These are phyloP conservation scores for Dasypolia templi DNA, from an alignment of 2,888 invertebrate species.

Conservation along the genomic window DNA sequence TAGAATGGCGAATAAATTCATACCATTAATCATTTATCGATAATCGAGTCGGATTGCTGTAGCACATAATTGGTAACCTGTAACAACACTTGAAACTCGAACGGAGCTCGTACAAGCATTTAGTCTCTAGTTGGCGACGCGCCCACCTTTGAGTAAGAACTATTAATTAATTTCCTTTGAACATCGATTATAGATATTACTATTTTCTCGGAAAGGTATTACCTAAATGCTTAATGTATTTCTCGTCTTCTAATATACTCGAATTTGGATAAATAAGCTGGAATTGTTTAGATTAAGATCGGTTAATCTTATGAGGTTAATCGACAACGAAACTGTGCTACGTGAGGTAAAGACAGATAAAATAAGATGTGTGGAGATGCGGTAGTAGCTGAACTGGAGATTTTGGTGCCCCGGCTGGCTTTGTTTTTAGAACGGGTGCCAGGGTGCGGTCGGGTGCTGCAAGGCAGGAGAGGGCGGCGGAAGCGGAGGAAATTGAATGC, in stretches of 20 bases:
- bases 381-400: no score
- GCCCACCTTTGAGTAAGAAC: conserved; percentile 20
- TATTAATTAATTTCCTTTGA: conserved; percentile 42
- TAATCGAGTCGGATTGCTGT: conserved; percentile 31
- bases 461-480: no score
- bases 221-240: background rate
- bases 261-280: background rate
- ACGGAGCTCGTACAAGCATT: conserved; percentile 9
- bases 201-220: conserved; percentile 12
- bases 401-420: no score
- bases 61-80: conserved; percentile 35
- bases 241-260: background rate
- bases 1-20: conserved; percentile 7
- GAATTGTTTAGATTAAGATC: background rate
- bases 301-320: background rate
- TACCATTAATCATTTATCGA: conserved; percentile 12
- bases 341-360: no score
- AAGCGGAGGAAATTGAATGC: no score
- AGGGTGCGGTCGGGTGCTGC: no score
- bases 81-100: conserved; percentile 28
- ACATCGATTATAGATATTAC: conserved; percentile 22
- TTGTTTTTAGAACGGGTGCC: no score
- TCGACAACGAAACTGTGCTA: background rate
- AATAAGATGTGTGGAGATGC: no score
- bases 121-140: conserved; percentile 1